Evolutionary conservation across 2,888 invertebrate species (phyloP).

Genomic region (Abrostola tripartita): DNA sequence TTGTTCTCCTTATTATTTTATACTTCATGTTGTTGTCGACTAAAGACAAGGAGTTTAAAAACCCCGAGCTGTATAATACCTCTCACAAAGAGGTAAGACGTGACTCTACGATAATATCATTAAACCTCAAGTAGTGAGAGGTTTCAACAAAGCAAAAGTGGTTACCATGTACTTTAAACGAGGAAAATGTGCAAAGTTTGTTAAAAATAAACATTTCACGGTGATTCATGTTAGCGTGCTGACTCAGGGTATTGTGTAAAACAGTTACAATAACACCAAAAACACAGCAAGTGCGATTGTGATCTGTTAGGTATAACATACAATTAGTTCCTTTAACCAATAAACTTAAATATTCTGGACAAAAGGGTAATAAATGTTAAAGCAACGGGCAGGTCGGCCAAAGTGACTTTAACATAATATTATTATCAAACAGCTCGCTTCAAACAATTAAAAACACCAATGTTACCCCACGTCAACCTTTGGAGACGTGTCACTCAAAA

Average conservation of each 20-base stretch:
- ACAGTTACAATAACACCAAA: conserved; percentile 39
- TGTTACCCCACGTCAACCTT: conserved; percentile 44
- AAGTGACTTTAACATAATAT: conserved; percentile 26
- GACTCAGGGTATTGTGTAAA: conserved; percentile 11
- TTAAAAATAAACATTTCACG: conserved; percentile 13
- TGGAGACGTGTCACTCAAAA: conserved; percentile 42
- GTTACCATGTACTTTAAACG: conserved; percentile 24
- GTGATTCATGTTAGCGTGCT: conserved; percentile 36
- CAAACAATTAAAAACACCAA: conserved; percentile 35
- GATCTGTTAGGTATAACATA: conserved; percentile 32
- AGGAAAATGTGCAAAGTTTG: conserved; percentile 25
- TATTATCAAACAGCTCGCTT: conserved; percentile 38
- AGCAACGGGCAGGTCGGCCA: conserved; percentile 12
- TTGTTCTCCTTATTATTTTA: conserved; percentile 3
- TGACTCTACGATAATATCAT: conserved; percentile 35
- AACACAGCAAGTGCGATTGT: conserved; percentile 39
- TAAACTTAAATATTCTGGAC: conserved; percentile 2
- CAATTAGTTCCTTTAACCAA: conserved; percentile 30
- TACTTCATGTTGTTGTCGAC: conserved; percentile 11
- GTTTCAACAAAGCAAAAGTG: conserved; percentile 38
- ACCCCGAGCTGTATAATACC: conserved; percentile 20
- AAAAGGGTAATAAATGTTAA: conserved; percentile 11
- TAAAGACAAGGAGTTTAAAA: conserved; percentile 8
- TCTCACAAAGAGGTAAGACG: conserved; percentile 35
- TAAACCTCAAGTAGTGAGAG: conserved; percentile 19